Percentiles rank a stretch among this genome's conserved stretches.
These are phyloP conservation scores for Erebia palarica DNA, from an alignment of 2,888 invertebrate genomes.

Conservation along the genomic window DNA sequence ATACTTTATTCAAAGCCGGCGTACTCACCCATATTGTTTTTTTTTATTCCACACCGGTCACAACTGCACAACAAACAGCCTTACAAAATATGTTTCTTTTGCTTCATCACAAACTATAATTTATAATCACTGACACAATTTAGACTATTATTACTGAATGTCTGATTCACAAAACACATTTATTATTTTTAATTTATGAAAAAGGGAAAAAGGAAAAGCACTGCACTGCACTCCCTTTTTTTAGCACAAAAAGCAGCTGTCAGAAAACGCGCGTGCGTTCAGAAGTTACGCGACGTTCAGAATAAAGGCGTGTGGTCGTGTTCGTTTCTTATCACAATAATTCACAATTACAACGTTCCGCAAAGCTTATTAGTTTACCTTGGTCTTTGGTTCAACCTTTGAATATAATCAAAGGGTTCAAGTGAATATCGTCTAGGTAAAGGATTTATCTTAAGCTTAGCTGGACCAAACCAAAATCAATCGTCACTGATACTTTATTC, in stretches of 20 bases:
- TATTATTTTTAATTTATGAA: constrained; percentile 36
- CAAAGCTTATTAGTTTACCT: constrained; percentile 9
- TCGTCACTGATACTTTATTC: no score
- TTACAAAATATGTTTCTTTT: constrained; percentile 48
- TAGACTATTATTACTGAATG: constrained; percentile 37
- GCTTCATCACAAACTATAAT: constrained; percentile 61
- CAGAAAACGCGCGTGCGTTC: constrained; percentile 56
- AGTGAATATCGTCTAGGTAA: no score
- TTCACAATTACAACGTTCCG: constrained; percentile 31
- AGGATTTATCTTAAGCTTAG: no score
- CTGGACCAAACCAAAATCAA: no score
- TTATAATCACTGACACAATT: constrained; percentile 52
- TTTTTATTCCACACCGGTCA: constrained; percentile 43
- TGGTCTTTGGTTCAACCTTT: no score
- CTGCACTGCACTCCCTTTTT: constrained; percentile 40
- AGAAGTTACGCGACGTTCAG: constrained; percentile 44
- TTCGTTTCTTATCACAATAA: constrained; percentile 43
- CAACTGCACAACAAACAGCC: constrained; percentile 46
- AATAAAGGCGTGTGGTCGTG: constrained; percentile 38
- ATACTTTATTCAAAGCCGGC: constrained; percentile 53
- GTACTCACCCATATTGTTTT: constrained; percentile 74
- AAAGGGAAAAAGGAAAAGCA: constrained; percentile 34
- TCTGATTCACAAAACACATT: constrained; percentile 43
- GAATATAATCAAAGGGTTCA: no score
- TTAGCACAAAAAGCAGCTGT: constrained; percentile 47